Percentiles rank a stretch among this genome's conserved stretches.
Evolutionary conservation across 2,888 invertebrate genomes (phyloP).

Genomic region (Drosophila neonasuta): DNA sequence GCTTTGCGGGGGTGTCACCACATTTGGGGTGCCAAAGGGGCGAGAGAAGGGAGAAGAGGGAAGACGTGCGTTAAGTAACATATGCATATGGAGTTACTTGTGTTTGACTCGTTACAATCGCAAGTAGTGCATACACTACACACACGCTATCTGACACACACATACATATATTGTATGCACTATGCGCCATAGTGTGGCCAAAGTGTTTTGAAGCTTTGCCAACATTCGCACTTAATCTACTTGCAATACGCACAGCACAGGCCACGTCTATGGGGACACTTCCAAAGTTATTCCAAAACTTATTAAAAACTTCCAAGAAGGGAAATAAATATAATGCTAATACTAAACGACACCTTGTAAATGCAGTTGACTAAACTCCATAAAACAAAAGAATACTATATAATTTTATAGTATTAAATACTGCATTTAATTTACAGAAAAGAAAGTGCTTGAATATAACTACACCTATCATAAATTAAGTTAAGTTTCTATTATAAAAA

Average conservation of each 20-base stretch:
- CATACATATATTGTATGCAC: no score
- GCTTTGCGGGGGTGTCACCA: neutral
- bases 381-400: no score
- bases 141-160: no score
- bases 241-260: constrained; percentile 4
- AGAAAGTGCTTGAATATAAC: no score
- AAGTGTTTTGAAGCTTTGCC: constrained; percentile 11
- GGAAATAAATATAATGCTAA: no score
- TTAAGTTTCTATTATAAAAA: no score
- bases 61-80: constrained; percentile 8
- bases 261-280: constrained; percentile 10
- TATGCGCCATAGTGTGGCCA: neutral
- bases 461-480: no score
- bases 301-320: neutral
- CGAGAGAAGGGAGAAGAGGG: neutral
- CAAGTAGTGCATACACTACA: constrained; percentile 1
- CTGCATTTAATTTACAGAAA: no score
- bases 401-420: no score
- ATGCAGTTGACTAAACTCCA: no score
- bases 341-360: no score
- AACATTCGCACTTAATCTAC: constrained; percentile 19
- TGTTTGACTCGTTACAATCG: neutral
- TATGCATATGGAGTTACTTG: constrained; percentile 32
- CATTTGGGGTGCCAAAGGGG: neutral
- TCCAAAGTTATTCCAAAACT: neutral